Conservation (phyloP, 2,797 vertebrate genomes). For the Squalus acanthias region DNA sequence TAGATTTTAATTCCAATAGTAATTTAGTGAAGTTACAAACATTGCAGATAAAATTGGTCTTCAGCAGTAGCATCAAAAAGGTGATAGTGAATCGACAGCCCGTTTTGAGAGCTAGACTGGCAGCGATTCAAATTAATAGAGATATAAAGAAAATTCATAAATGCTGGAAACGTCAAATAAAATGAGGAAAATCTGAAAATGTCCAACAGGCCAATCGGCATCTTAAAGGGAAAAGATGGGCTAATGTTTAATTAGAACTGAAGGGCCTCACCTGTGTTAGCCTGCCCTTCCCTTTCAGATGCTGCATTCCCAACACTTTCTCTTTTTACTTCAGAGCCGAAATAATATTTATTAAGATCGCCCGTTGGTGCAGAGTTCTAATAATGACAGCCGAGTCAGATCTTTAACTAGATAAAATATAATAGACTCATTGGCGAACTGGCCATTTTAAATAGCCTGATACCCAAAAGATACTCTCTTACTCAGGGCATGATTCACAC, state of each 20-base stretch:
- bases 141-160: background rate
- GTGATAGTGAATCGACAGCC: background rate
- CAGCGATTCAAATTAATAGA: no score
- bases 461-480: background rate
- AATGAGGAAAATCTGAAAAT: background rate
- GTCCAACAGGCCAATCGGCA: background rate
- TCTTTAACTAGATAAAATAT: background rate
- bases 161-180: background rate
- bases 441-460: conserved; percentile 17
- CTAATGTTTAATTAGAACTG: background rate
- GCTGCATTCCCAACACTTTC: background rate
- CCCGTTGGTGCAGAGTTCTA: background rate
- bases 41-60: background rate
- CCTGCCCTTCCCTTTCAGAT: background rate
- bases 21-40: background rate
- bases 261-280: background rate
- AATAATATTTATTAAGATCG: background rate
- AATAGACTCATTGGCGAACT: background rate
- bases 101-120: background rate
- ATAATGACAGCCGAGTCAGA: background rate
- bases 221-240: background rate
- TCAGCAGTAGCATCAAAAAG: background rate
- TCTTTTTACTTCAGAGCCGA: background rate
- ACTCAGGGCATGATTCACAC: background rate
- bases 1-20: background rate